Evolutionary conservation across 1,140 invertebrate species (phyloP).

Genomic region (Dendrolimus kikuchii): DNA sequence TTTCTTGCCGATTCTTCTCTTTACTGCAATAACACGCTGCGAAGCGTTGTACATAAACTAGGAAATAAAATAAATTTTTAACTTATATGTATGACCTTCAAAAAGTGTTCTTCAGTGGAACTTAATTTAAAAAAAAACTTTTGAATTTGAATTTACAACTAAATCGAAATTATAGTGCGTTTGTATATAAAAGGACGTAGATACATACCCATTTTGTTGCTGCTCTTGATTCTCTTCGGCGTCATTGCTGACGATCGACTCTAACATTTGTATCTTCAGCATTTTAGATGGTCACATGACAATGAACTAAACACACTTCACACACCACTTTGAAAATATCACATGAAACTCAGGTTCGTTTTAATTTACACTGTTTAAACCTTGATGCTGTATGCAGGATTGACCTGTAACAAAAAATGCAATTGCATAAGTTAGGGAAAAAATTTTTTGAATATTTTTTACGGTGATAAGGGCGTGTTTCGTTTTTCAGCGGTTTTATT

Average conservation of each 20-base stretch:
- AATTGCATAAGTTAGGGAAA: not conserved
- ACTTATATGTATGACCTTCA: no score
- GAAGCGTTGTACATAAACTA: no score
- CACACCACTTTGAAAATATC: not conserved
- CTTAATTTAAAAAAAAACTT: no score
- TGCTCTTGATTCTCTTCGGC: constrained; percentile 52
- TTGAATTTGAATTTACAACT: no score
- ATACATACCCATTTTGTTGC: constrained; percentile 53
- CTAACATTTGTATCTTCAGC: constrained; percentile 69
- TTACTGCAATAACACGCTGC: no score
- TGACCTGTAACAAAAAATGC: constrained; percentile 19
- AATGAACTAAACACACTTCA: constrained; percentile 15
- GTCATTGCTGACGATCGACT: constrained; percentile 64
- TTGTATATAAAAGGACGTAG: constrained; percentile 3
- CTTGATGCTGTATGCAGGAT: not conserved
- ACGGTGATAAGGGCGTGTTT: not conserved
- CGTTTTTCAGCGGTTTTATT: no score
- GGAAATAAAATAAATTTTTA: no score
- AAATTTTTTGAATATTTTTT: not conserved
- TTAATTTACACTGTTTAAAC: no score
- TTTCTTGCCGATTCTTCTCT: no score
- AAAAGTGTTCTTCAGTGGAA: no score
- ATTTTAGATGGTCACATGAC: constrained; percentile 61
- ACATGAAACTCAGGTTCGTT: no score
- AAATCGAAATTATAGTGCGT: not conserved